phyloP scores from a whole-genome alignment of 1,140 invertebrate genomes.

The Coelopa frigida region DNA sequence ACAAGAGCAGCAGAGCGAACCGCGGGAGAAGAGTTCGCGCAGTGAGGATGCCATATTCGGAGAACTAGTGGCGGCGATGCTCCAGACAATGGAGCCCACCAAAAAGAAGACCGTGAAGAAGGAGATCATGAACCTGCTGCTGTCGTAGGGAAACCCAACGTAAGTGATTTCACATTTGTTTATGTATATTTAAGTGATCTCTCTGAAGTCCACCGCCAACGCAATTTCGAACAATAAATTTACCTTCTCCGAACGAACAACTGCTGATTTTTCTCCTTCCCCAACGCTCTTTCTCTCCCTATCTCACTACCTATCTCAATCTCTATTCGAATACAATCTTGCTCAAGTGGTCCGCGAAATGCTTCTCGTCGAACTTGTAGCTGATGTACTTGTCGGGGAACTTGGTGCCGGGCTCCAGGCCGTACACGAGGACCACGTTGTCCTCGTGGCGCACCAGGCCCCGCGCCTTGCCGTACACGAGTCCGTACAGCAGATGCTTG shows the following conservation, averaged over 20 bases:
- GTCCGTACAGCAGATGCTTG: conserved; percentile 20
- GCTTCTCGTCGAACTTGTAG: conserved; percentile 21
- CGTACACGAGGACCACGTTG: conserved; percentile 27
- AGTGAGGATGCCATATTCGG: conserved; percentile 15
- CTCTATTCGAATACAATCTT: conserved; percentile 6
- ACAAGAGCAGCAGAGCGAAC: neutral
- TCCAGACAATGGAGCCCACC: conserved; percentile 9
- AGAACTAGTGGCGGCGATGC: conserved; percentile 12
- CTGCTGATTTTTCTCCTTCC: too few species aligned
- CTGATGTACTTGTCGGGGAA: conserved; percentile 34
- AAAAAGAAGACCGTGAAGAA: conserved; percentile 11
- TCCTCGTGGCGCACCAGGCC: conserved; percentile 18
- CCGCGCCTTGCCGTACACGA: conserved; percentile 23
- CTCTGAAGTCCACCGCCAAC: too few species aligned
- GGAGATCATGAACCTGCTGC: conserved; percentile 13
- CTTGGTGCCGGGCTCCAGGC: conserved; percentile 13
- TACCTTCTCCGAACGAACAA: too few species aligned
- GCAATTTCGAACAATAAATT: too few species aligned
- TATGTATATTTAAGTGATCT: too few species aligned
- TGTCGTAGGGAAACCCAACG: too few species aligned
- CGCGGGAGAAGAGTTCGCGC: neutral
- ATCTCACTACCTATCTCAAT: too few species aligned
- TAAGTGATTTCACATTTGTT: too few species aligned
- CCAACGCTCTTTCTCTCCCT: too few species aligned
- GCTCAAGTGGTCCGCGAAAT: conserved; percentile 22